These are phyloP conservation scores for Morone chrysops DNA, from an alignment of 2,113 vertebrate genomes.

Conservation along the genomic window DNA sequence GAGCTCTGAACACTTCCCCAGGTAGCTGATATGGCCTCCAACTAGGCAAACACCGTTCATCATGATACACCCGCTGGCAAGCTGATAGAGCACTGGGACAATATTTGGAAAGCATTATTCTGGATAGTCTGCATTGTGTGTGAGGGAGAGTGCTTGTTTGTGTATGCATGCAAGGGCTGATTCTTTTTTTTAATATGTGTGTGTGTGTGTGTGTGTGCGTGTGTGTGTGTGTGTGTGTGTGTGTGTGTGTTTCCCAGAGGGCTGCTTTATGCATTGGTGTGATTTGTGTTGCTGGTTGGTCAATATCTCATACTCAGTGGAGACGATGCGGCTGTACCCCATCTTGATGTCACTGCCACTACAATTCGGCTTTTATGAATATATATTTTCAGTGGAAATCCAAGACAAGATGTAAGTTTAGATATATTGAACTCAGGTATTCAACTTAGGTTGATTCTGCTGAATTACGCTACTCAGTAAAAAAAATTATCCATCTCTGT, in stretches of 20 bases:
- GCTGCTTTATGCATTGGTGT: conserved; percentile 12
- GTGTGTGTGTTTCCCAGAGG: conserved; percentile 10
- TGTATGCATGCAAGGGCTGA: conserved; percentile 6
- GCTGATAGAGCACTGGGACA: conserved; percentile 61
- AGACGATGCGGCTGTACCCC: not conserved
- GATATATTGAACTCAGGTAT: not conserved
- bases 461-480: not conserved
- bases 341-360: not conserved
- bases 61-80: conserved; percentile 62
- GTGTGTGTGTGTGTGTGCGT: conserved; percentile 3
- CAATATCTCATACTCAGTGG: not conserved
- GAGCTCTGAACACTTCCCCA: conserved; percentile 60
- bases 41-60: conserved; percentile 74
- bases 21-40: conserved; percentile 65
- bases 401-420: not conserved
- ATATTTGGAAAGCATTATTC: conserved; percentile 71
- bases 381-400: not conserved
- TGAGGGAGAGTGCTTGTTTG: conserved; percentile 7
- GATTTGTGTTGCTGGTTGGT: conserved; percentile 30
- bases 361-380: not conserved
- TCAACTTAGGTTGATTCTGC: not conserved
- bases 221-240: conserved; percentile 10
- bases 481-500: not conserved
- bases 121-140: conserved; percentile 31
- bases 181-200: not conserved